Evolutionary conservation across 2,797 vertebrate species (phyloP), one percentile per base, ranked within the genome.

Genomic region (Dendrocincla fuliginosa): DNA sequence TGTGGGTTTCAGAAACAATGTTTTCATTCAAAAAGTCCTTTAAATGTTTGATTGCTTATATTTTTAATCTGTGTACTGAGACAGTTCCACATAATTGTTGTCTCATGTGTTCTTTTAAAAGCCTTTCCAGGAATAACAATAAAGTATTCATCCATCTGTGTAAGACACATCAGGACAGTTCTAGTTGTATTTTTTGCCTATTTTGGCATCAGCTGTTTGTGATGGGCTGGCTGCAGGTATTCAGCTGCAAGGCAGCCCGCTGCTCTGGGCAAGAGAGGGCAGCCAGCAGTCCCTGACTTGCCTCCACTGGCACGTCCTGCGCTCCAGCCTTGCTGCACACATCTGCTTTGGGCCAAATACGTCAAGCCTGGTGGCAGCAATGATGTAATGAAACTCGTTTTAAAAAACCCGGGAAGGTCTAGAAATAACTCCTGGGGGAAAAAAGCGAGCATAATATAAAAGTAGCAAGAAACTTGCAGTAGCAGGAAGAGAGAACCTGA

Each of bases 51-150:
- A 74, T 57, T 81, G 64, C 90, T 90, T 92, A 53, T 74, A 70
- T 96, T 96, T 87, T 90, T 92, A 60, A 89, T 79, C 35, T 77
- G 46, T 82, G 61, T 88, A 95, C 80, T 0, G 18, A 97, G 88
- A 86, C 82, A 80, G 57, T 85, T 89, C 52, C 87, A 55, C 75
- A 44, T 91, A 96, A 93, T 93, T 79, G 32, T 94, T 96, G 88
- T 95, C 94, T 95, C 41, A 3, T 96, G 87, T 97, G 83, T 94
- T 95, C 88, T 94, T 97, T 95, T 97, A 97, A 98, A 98, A 98
- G 97, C 96, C 85, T 97, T 98, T 98, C 96, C 97, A 94, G 97
- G 96, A 98, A 98, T 93, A 96, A 96, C 91, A 95, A 98, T 98
- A 81, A 98, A 98, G 98, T 98, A 98, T 98, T 97, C 90, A 98